Conservation (phyloP, 2,888 invertebrate genomes). For the Pherbina coryleti region DNA sequence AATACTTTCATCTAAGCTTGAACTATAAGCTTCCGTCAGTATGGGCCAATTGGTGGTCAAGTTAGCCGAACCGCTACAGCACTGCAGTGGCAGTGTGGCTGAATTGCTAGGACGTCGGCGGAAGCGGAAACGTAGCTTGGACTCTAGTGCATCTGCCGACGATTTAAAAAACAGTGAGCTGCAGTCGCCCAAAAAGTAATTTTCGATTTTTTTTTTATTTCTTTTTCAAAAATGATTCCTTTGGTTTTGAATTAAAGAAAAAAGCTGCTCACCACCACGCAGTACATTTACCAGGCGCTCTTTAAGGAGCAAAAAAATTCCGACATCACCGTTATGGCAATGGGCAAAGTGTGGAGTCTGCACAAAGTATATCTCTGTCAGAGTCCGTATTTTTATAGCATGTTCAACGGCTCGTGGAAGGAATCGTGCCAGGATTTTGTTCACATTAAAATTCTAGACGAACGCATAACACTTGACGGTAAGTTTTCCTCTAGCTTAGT, state of each 20-base stretch:
- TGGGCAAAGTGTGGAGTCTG: slow-evolving; percentile 79
- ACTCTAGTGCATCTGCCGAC: slow-evolving; percentile 51
- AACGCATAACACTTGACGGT: slow-evolving; percentile 78
- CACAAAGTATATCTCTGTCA: slow-evolving; percentile 85
- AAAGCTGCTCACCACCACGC: slow-evolving; percentile 79
- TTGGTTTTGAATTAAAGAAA: slow-evolving; percentile 66
- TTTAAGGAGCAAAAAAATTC: slow-evolving; percentile 82
- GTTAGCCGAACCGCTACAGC: slow-evolving; percentile 64
- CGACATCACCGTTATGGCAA: slow-evolving; percentile 79
- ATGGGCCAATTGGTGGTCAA: slow-evolving; percentile 71
- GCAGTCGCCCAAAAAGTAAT: slow-evolving; percentile 77
- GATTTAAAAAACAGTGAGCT: slow-evolving; percentile 70
- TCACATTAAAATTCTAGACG: slow-evolving; percentile 78
- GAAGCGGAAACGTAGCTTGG: slow-evolving; percentile 71
- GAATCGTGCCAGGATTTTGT: slow-evolving; percentile 78
- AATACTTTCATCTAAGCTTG: too few relatives aligned
- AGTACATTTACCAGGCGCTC: slow-evolving; percentile 83
- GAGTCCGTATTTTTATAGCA: slow-evolving; percentile 84
- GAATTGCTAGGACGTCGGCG: slow-evolving; percentile 72
- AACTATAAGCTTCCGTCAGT: neutral
- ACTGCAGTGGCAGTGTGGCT: slow-evolving; percentile 68
- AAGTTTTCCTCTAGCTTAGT: slow-evolving; percentile 59
- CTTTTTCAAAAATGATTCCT: neutral
- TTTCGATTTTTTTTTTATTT: neutral
- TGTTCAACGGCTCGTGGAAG: slow-evolving; percentile 85